Evolutionary conservation across 1,140 invertebrate genomes (phyloP).

Genomic region (Aphelinus atriplicis): DNA sequence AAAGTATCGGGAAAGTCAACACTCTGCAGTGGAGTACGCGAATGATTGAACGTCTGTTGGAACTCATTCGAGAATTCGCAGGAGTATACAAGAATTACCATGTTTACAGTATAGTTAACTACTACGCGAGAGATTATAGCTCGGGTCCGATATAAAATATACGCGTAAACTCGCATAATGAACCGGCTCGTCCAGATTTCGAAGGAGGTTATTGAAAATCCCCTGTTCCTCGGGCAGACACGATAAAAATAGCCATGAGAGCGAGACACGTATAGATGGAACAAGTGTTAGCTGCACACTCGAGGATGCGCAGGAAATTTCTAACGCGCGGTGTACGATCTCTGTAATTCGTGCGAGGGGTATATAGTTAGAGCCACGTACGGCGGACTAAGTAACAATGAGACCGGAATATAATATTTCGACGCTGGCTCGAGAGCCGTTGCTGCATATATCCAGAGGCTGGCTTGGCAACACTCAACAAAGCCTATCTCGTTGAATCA

Average conservation of each 20-base stretch:
- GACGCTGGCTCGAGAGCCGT: background rate
- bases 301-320: background rate
- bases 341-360: conserved; percentile 21
- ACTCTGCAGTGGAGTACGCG: too few species aligned
- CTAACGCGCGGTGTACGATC: background rate
- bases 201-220: conserved; percentile 33
- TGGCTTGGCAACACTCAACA: conserved; percentile 6
- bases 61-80: background rate
- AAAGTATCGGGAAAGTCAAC: too few species aligned
- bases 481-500: conserved; percentile 24
- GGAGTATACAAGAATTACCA: background rate
- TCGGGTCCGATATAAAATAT: conserved; percentile 9
- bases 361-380: background rate
- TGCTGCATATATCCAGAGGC: background rate
- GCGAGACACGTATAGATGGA: background rate
- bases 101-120: conserved; percentile 8
- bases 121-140: conserved; percentile 17
- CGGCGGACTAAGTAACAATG: conserved; percentile 21
- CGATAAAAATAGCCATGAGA: background rate
- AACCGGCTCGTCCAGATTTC: conserved; percentile 5
- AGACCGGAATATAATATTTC: conserved; percentile 28
- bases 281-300: background rate
- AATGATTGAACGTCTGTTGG: background rate
- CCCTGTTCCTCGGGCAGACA: background rate
- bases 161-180: conserved; percentile 23